Conservation (phyloP, 2,888 invertebrate genomes). For the Melinopterus prodromus region DNA sequence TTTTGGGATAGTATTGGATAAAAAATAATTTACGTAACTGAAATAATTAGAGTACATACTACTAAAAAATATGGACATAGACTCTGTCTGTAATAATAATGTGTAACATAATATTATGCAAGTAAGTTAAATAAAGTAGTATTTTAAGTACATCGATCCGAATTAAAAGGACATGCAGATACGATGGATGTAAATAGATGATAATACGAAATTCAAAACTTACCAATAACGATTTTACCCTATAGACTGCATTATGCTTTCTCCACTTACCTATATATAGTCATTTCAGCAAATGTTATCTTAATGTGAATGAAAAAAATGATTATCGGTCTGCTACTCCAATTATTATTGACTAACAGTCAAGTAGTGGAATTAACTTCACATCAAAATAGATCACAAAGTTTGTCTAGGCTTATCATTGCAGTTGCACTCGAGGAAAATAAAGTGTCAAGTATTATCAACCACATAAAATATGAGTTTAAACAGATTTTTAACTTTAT, state of each 20-base stretch:
- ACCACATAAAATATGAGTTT: neutral
- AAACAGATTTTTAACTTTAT: too few relatives aligned
- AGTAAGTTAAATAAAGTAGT: conserved; percentile 4
- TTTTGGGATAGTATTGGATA: too few relatives aligned
- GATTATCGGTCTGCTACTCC: neutral
- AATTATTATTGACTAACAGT: neutral
- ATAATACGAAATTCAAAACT: neutral
- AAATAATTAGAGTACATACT: too few relatives aligned
- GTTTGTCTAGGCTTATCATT: neutral
- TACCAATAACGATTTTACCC: neutral
- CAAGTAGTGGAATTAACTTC: neutral
- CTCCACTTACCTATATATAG: neutral
- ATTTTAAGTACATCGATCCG: neutral
- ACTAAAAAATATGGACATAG: neutral
- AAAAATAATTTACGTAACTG: too few relatives aligned
- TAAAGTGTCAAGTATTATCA: neutral
- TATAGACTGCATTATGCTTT: neutral
- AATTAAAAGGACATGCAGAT: too few relatives aligned
- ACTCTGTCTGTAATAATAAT: neutral
- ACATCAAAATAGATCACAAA: neutral
- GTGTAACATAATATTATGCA: neutral
- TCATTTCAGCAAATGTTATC: neutral
- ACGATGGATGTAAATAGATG: neutral
- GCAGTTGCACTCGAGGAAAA: neutral
- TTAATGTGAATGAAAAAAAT: neutral